A percentile compares a stretch with the other conserved stretches of the same genome.
phyloP scores from a whole-genome alignment of 2,888 invertebrate species.

The Glaucopsyche alexis region DNA sequence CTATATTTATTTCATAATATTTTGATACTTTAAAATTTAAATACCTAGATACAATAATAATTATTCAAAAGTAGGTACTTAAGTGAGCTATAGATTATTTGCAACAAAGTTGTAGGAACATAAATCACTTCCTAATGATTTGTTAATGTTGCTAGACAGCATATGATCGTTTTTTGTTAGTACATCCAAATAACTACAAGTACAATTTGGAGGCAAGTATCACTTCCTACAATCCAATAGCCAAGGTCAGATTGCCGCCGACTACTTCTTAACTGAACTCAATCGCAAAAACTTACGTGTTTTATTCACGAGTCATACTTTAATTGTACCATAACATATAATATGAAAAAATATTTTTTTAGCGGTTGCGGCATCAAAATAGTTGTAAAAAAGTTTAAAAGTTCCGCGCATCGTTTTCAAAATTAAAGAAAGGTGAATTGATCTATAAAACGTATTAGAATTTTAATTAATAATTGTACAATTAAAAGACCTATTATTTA shows the following conservation, averaged over 20 bases:
- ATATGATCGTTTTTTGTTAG: slow-evolving; percentile 73
- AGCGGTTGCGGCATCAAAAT: slow-evolving; percentile 2
- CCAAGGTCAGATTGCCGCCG: slow-evolving; percentile 75
- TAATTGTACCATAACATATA: neutral
- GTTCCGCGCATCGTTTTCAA: slow-evolving; percentile 68
- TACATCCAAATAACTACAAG: slow-evolving; percentile 78
- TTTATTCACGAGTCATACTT: neutral
- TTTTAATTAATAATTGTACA: neutral
- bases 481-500: neutral
- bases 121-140: slow-evolving; percentile 44
- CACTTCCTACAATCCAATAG: slow-evolving; percentile 80
- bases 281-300: slow-evolving; percentile 62
- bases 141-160: slow-evolving; percentile 49
- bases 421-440: slow-evolving; percentile 45
- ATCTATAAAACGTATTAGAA: neutral
- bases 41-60: too few relatives aligned
- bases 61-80: too few relatives aligned
- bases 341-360: neutral
- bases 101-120: slow-evolving; percentile 21
- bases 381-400: slow-evolving; percentile 53
- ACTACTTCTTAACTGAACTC: slow-evolving; percentile 74
- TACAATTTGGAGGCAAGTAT: slow-evolving; percentile 78
- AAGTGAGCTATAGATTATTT: slow-evolving; percentile 21
- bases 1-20: neutral
- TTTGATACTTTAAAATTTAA: neutral